These are phyloP conservation scores for Piezodorus guildinii DNA, from an alignment of 1,140 invertebrate genomes.

Conservation along the genomic window DNA sequence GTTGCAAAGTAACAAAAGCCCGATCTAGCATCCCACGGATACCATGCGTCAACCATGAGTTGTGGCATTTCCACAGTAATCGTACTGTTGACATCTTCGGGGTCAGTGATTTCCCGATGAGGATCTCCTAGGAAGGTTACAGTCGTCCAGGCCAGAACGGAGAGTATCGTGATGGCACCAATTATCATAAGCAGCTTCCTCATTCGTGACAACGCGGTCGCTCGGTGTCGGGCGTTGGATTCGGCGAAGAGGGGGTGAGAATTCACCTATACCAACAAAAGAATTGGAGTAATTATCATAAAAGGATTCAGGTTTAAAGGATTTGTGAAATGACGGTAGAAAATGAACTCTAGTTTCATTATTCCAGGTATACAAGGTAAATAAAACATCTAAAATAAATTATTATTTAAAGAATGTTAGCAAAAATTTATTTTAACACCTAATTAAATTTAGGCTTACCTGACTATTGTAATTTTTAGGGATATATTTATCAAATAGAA, in stretches of 20 bases:
- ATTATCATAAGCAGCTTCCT: slow-evolving; percentile 55
- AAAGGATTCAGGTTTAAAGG: too few relatives aligned
- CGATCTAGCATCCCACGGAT: slow-evolving; percentile 52
- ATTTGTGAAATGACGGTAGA: too few relatives aligned
- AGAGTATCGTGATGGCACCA: slow-evolving; percentile 42
- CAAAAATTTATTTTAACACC: too few relatives aligned
- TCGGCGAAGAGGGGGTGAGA: slow-evolving; percentile 73
- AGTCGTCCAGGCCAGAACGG: slow-evolving; percentile 48
- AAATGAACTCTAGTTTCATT: too few relatives aligned
- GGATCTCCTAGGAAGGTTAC: slow-evolving; percentile 68
- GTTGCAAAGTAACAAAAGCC: slow-evolving; percentile 52
- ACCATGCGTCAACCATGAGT: slow-evolving; percentile 58
- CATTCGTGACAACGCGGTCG: slow-evolving; percentile 62
- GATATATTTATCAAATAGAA: too few relatives aligned
- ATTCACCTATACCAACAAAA: slow-evolving; percentile 40
- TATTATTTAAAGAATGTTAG: too few relatives aligned
- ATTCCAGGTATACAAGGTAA: too few relatives aligned
- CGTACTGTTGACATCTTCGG: slow-evolving; percentile 56
- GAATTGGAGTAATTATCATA: too few relatives aligned
- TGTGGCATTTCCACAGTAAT: slow-evolving; percentile 54
- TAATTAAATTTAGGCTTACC: too few relatives aligned
- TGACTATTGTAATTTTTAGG: too few relatives aligned
- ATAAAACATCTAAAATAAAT: too few relatives aligned
- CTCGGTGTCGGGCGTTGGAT: slow-evolving; percentile 61
- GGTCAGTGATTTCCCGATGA: slow-evolving; percentile 49